Evolutionary conservation across 2,888 invertebrate genomes (phyloP), one percentile per base, ranked within the genome.

Genomic region (Eupithecia inturbata): DNA sequence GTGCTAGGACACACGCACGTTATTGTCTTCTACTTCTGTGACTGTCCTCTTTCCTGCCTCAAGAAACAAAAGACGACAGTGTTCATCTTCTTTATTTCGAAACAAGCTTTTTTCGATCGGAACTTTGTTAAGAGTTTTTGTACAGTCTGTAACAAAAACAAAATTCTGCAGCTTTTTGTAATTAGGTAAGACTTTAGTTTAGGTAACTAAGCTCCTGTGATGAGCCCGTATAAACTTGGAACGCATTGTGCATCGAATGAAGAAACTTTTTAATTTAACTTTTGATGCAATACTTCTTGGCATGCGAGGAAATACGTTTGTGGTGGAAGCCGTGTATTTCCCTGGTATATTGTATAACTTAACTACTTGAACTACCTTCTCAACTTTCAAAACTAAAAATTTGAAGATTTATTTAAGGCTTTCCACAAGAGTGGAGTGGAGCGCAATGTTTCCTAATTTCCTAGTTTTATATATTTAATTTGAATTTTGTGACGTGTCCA

Each of bases 211-310:
- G 62, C 41, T 72, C 22, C 60, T 28, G 31, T 68, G 75, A 73
- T 70, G 57, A 73, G 73, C 31, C 72, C 67, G 57, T 71, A 53
- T 71, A 77, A 74, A 74, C 74, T 74, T 73, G 57, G 49, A 68
- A 74, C 74, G 75, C 78, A 79, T 79, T 72, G 73, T 78, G 73
- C 74, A 76, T 66, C 62, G 73, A 76, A 78, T 78, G 76, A 76
- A 79, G 74, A 78, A 79, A 79, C 76, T 77, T 79, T 79, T 73
- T 73, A 75, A 79, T 77, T 74, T 74, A 78, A 79, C 74, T 78
- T 77, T 76, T 74, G 68, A 71, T 71, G 68, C 75, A 73, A 68
- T 73, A 45, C 70, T 63, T 41, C 68, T 64, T 53, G 36, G 63
- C 45, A 57, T 74, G 73, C 71, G 28, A 26, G 57, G 57, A 57